Conservation (phyloP, 2,888 invertebrate species). For the Rosalia funebris region DNA sequence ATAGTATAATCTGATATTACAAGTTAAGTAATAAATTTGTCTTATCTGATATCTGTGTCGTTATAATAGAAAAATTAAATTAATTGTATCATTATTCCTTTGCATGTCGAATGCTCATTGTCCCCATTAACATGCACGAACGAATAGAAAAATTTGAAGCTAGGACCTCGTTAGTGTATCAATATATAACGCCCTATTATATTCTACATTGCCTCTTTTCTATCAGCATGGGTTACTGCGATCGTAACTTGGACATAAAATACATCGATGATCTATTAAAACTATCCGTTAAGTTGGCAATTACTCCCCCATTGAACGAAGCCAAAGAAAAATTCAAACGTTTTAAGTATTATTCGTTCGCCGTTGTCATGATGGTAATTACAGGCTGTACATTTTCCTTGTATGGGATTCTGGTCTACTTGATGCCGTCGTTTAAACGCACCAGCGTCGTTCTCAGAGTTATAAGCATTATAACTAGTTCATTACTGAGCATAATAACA, state of each 20-base stretch:
- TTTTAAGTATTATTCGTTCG: conserved; percentile 27
- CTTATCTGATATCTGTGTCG: too few relatives aligned
- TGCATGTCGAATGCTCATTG: too few relatives aligned
- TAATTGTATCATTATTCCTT: too few relatives aligned
- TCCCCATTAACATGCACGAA: too few relatives aligned
- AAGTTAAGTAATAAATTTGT: too few relatives aligned
- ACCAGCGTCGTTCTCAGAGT: conserved; percentile 24
- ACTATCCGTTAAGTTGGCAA: conserved; percentile 28
- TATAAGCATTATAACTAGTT: conserved; percentile 19
- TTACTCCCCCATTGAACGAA: conserved; percentile 30
- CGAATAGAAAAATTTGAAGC: too few relatives aligned
- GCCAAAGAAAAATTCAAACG: conserved; percentile 15
- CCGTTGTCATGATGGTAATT: conserved; percentile 19
- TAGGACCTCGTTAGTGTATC: too few relatives aligned
- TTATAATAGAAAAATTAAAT: too few relatives aligned
- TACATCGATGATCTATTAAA: conserved; percentile 32
- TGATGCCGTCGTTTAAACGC: conserved; percentile 20
- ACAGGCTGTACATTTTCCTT: conserved; percentile 15
- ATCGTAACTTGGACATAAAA: conserved; percentile 26
- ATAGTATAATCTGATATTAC: too few relatives aligned
- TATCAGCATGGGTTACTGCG: conserved; percentile 25
- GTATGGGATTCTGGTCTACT: conserved; percentile 26
- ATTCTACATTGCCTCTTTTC: too few relatives aligned
- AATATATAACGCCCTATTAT: too few relatives aligned
- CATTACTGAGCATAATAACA: conserved; percentile 25